Evolutionary conservation across 2,113 vertebrate species (phyloP), one percentile per base, ranked within the genome.

Genomic region (Steatornis caripensis): DNA sequence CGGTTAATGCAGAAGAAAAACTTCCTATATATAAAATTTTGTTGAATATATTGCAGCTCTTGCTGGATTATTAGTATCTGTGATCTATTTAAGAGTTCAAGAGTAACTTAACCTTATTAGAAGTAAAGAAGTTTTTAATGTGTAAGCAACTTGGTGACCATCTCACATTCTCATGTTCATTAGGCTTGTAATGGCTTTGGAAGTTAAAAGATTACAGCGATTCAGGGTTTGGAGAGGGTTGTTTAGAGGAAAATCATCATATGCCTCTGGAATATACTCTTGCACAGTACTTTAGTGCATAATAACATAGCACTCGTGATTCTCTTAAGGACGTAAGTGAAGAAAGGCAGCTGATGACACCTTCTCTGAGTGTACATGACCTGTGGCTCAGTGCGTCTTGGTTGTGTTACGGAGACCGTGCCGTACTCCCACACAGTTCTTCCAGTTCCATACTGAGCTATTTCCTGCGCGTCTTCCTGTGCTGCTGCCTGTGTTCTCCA

Each of bases 341-440:
- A 32, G 57, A 55, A 41, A 32, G 26, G 60, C 82, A 70, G 53
- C 36, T 30, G 54, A 2, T 9, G 20, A 4, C 6, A 3, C 21
- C n/a, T 37, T 24, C 21, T 27, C 39, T 5, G 72, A 27, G 11
- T 37, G 15, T 30, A 5, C 22, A 1, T 0, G 4, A 16, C 57
- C 41, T 0, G 0, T 53, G 62, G 54, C 3, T 5, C 45, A 1
- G 19, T 36, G 34, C 55, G 16, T 65, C 37, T 1, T 0, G 72
- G 26, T 62, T 70, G 22, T 4, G 17, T 30, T 22, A 19, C 0
- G 1, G 61, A 36, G 30, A 11, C 37, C 1, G 0, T 24, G 43
- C 43, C 57, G 30, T 37, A 1, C 23, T 46, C 36, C 51, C 15
- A 7, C 37, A 3, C 29, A 3, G 24, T 54, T 60, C 64, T 57